A percentile compares a stretch with the other conserved stretches of the same genome.
phyloP scores from a whole-genome alignment of 2,113 vertebrate species.

The Chascanopsetta lugubris region DNA sequence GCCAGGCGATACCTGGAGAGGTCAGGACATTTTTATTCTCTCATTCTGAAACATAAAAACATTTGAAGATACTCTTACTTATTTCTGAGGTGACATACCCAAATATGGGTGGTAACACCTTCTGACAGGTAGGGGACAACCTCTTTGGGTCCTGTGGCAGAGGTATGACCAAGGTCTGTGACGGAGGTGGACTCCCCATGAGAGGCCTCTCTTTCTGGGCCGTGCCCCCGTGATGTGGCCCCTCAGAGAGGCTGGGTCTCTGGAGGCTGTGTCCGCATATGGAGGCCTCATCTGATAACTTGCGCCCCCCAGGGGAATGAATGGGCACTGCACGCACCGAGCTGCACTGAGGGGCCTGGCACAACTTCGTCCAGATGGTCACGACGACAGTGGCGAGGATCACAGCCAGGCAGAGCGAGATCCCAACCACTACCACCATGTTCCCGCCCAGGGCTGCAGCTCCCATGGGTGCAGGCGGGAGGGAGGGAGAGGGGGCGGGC shows the following conservation, averaged over 20 bases:
- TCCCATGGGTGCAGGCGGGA: slow-evolving; percentile 32
- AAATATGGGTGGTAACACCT: slow-evolving; percentile 92
- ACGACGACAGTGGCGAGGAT: slow-evolving; percentile 89
- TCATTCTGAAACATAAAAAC: neutral
- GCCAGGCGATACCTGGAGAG: slow-evolving; percentile 87
- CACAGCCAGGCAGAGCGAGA: slow-evolving; percentile 91
- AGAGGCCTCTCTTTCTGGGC: slow-evolving; percentile 69
- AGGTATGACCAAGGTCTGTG: slow-evolving; percentile 66
- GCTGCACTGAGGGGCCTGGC: slow-evolving; percentile 86
- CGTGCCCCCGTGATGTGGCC: too few relatives aligned
- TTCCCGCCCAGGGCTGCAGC: slow-evolving; percentile 80
- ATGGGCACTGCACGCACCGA: slow-evolving; percentile 78
- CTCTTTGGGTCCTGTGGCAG: slow-evolving; percentile 83
- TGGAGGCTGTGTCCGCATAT: slow-evolving; percentile 87
- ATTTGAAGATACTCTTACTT: too few relatives aligned
- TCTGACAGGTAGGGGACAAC: slow-evolving; percentile 85
- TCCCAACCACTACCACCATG: slow-evolving; percentile 88
- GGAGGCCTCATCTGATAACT: slow-evolving; percentile 91
- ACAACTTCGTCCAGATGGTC: slow-evolving; percentile 90
- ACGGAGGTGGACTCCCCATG: slow-evolving; percentile 74
- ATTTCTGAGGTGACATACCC: slow-evolving; percentile 72
- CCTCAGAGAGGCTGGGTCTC: slow-evolving; percentile 86
- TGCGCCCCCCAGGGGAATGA: slow-evolving; percentile 85
- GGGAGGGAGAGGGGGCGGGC: slow-evolving; percentile 57
- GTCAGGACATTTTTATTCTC: neutral